phyloP scores from a whole-genome alignment of 1,140 invertebrate species.

The Brachionus calyciflorus region DNA sequence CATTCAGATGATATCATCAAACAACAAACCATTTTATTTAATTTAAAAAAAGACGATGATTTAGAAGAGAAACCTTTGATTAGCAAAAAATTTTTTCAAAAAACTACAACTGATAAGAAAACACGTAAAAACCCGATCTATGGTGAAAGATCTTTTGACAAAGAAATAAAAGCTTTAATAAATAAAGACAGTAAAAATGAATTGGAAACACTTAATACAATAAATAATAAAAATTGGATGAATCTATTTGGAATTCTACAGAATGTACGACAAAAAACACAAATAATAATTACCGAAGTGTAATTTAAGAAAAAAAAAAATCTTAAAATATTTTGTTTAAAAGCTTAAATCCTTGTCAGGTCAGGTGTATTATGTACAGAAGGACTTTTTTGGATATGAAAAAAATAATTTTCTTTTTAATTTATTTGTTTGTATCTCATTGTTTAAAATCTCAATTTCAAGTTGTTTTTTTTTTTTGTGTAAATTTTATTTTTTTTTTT shows the following conservation, averaged over 20 bases:
- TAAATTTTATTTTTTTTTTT: neutral
- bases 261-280: too few relatives aligned
- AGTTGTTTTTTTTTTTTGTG: neutral
- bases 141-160: neutral
- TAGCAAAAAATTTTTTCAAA: neutral
- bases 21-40: neutral
- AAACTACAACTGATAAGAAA: neutral
- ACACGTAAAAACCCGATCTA: constrained; percentile 20
- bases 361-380: too few relatives aligned
- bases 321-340: too few relatives aligned
- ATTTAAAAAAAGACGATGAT: constrained; percentile 6
- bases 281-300: too few relatives aligned
- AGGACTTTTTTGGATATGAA: too few relatives aligned
- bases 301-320: too few relatives aligned
- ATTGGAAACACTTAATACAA: too few relatives aligned
- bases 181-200: neutral
- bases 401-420: too few relatives aligned
- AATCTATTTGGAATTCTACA: too few relatives aligned
- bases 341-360: too few relatives aligned
- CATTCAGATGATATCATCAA: neutral
- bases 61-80: neutral
- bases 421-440: neutral
- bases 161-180: neutral
- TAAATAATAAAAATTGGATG: neutral
- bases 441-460: neutral